phyloP scores from a whole-genome alignment of 2,888 invertebrate species.

The Thymelicus sylvestris region DNA sequence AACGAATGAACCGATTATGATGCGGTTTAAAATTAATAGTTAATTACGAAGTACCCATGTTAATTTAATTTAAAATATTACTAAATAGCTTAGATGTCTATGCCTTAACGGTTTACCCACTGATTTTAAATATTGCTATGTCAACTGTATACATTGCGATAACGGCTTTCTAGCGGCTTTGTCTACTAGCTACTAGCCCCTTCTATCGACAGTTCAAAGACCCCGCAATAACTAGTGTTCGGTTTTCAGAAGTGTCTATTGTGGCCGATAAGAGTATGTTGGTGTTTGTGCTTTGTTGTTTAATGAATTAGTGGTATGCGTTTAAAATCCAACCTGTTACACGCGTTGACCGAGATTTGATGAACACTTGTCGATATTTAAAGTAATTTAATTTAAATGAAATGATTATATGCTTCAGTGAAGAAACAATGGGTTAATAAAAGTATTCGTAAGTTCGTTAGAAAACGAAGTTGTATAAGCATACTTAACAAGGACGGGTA shows the following conservation, averaged over 20 bases:
- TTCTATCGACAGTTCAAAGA: not conserved
- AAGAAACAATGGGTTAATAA: no score
- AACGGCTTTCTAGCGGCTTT: conserved; percentile 5
- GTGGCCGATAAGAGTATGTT: not conserved
- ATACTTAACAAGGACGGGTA: no score
- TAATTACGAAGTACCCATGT: no score
- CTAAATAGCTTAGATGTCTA: not conserved
- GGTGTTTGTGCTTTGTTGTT: not conserved
- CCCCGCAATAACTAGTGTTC: not conserved
- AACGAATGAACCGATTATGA: no score
- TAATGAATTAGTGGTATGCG: not conserved
- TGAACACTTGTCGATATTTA: no score
- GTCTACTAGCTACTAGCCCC: not conserved
- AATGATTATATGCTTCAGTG: no score
- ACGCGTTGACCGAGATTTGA: no score
- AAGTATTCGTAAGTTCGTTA: no score
- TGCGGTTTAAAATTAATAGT: no score
- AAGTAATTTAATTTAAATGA: no score
- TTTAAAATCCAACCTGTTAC: no score
- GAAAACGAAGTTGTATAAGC: no score
- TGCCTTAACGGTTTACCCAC: not conserved
- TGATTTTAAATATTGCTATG: not conserved
- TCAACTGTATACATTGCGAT: conserved; percentile 8
- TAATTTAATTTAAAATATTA: not conserved
- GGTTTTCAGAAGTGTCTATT: not conserved